phyloP scores from a whole-genome alignment of 2,113 vertebrate genomes.

The Panthera uncia region DNA sequence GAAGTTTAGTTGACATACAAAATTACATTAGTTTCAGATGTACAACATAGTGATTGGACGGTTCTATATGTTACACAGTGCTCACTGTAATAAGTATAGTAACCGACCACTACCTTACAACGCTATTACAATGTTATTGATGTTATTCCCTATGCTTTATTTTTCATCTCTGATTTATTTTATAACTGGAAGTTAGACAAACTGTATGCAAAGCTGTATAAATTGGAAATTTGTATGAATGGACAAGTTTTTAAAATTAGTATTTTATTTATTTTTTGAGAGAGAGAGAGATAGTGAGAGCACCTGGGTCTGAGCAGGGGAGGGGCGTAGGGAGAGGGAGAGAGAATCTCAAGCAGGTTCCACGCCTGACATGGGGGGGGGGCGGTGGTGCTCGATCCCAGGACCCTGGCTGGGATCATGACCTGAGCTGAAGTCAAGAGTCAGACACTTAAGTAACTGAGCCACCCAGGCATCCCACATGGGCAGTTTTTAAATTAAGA shows the following conservation, averaged over 20 bases:
- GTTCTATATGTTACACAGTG: background rate
- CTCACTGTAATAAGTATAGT: background rate
- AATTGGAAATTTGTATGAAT: background rate
- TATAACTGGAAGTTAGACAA: background rate
- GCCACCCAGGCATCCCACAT: background rate
- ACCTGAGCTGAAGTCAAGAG: too few species aligned
- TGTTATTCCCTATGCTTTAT: background rate
- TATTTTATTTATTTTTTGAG: too few species aligned
- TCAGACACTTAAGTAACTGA: too few species aligned
- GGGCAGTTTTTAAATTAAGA: background rate
- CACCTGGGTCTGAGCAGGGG: too few species aligned
- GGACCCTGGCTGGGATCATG: too few species aligned
- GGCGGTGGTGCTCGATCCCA: too few species aligned
- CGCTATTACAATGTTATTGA: background rate
- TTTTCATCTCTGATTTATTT: background rate
- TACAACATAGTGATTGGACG: background rate
- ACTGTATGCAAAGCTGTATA: background rate
- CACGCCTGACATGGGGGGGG: too few species aligned
- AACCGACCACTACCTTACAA: background rate
- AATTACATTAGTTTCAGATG: background rate
- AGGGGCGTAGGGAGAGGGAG: too few species aligned
- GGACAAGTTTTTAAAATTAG: too few species aligned
- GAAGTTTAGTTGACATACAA: background rate
- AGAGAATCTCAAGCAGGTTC: too few species aligned
- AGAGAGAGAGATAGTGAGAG: too few species aligned